Evolutionary conservation across 2,113 vertebrate species (phyloP).

Genomic region (Heterocephalus glaber): DNA sequence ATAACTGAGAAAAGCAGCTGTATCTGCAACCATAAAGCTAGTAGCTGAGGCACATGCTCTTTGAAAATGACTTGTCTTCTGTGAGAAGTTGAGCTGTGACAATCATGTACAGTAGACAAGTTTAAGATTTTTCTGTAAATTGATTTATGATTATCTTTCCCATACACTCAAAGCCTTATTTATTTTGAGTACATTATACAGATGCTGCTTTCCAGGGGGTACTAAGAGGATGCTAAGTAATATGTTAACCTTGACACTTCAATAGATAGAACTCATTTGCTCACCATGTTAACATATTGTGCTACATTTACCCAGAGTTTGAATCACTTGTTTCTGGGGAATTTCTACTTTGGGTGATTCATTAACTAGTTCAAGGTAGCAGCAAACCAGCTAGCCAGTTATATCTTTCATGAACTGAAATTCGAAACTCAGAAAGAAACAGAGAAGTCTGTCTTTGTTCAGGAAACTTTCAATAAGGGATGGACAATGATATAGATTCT

Average conservation of each 20-base stretch:
- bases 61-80: not conserved
- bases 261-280: not conserved
- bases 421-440: not conserved
- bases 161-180: not conserved
- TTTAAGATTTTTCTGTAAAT: not conserved
- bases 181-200: slow-evolving; percentile 47
- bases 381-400: not conserved
- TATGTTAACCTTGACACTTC: not conserved
- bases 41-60: not conserved
- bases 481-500: not conserved
- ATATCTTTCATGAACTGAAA: not conserved
- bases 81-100: not conserved
- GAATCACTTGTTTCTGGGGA: not conserved
- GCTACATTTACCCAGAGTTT: not conserved
- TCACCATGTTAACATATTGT: not conserved
- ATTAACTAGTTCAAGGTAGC: slow-evolving; percentile 11
- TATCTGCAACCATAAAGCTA: not conserved
- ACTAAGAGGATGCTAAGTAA: not conserved
- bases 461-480: not conserved
- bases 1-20: not conserved
- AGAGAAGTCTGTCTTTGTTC: not conserved
- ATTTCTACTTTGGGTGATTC: not conserved
- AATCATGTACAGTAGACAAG: not conserved
- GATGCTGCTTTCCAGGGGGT: slow-evolving; percentile 3
- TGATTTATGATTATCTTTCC: slow-evolving; percentile 15